A percentile compares a stretch with the other conserved stretches of the same genome.
Conservation (phyloP, 2,888 invertebrate species). For the Tricholauxania praeusta region DNA sequence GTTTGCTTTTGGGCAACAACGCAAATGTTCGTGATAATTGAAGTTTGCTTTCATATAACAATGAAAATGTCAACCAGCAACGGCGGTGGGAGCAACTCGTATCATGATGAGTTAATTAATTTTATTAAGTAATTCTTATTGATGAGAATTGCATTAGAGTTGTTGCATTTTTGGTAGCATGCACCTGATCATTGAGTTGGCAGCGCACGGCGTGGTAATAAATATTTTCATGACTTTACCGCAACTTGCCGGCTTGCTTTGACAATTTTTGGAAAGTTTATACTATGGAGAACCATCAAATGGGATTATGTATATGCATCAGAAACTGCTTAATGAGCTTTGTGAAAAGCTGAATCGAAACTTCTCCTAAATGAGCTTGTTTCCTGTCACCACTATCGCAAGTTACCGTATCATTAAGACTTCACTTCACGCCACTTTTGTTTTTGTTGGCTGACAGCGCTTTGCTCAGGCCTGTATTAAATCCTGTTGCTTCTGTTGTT, state of each 20-base stretch:
- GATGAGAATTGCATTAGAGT: not conserved
- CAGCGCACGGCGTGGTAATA: slow-evolving; percentile 3
- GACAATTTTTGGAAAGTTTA: not conserved
- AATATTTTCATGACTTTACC: slow-evolving; percentile 3
- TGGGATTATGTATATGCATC: no score
- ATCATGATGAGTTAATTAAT: slow-evolving; percentile 12
- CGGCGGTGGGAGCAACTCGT: not conserved
- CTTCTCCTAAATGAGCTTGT: slow-evolving; percentile 20
- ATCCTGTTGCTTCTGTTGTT: slow-evolving; percentile 19
- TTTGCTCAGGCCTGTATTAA: slow-evolving; percentile 26
- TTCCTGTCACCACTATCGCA: slow-evolving; percentile 24
- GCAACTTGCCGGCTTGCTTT: not conserved
- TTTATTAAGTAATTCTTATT: slow-evolving; percentile 10
- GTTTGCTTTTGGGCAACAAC: not conserved
- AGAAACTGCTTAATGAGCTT: no score
- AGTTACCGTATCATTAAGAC: not conserved
- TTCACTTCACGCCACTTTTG: slow-evolving; percentile 11
- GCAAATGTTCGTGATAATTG: slow-evolving; percentile 3
- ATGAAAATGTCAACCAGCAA: slow-evolving; percentile 12
- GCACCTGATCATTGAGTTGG: not conserved
- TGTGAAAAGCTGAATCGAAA: no score
- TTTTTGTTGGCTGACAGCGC: not conserved
- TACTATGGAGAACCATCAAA: no score
- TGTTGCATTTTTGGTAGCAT: not conserved
- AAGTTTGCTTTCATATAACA: not conserved